Evolutionary conservation across 1,140 invertebrate genomes (phyloP).

Genomic region (Hypothenemus hampei): DNA sequence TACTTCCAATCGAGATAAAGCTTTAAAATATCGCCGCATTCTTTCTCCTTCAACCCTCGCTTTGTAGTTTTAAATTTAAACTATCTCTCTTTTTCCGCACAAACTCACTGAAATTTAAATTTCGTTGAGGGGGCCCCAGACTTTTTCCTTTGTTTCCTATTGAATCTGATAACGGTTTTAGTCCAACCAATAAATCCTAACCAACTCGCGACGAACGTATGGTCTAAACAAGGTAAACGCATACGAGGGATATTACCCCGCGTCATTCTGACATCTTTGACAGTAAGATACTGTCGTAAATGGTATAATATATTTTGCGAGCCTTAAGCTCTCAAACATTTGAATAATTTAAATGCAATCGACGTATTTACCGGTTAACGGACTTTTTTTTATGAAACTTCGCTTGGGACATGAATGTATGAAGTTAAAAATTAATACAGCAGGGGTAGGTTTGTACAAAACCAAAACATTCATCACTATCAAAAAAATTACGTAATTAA

Average conservation of each 20-base stretch:
- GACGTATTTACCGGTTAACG: constrained; percentile 2
- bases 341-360: constrained; percentile 7
- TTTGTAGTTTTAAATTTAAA: constrained; percentile 37
- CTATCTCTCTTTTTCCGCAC: constrained; percentile 34
- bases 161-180: constrained; percentile 34
- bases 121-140: constrained; percentile 14
- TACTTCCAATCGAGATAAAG: constrained; percentile 34
- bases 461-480: constrained; percentile 21
- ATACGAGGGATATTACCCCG: not conserved
- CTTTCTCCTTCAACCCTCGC: constrained; percentile 31
- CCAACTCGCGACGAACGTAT: not conserved
- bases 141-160: constrained; percentile 35
- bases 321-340: no score
- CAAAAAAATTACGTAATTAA: constrained; percentile 25
- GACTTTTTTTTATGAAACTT: constrained; percentile 2
- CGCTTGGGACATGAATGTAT: no score
- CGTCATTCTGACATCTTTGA: not conserved
- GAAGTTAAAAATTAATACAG: no score
- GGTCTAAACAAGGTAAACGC: constrained; percentile 1
- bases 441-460: no score
- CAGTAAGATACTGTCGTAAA: constrained; percentile 11
- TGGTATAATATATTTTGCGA: no score
- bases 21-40: constrained; percentile 35
- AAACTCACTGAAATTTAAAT: constrained; percentile 37
- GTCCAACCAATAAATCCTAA: constrained; percentile 29